These are phyloP conservation scores for Dinomys branickii DNA, from an alignment of 2,113 vertebrate species.

Conservation along the genomic window DNA sequence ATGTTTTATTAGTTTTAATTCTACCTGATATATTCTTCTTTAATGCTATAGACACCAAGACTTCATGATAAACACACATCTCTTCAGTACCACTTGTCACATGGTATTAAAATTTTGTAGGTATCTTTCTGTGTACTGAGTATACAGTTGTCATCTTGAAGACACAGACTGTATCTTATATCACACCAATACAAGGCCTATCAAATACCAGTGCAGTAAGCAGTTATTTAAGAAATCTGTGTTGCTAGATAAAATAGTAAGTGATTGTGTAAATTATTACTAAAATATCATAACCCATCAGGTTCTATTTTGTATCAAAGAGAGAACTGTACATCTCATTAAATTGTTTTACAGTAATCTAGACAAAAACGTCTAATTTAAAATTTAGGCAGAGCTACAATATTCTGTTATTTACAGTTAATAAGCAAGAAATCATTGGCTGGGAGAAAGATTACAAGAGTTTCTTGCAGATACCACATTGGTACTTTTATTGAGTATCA, in stretches of 20 bases:
- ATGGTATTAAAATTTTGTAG: neutral
- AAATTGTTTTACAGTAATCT: neutral
- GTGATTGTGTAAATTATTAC: neutral
- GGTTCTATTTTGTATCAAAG: slow-evolving; percentile 4
- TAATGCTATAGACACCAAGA: neutral
- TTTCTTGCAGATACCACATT: neutral
- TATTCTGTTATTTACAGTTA: slow-evolving; percentile 26
- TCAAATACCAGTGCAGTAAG: neutral
- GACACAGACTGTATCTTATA: neutral
- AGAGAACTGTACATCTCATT: slow-evolving; percentile 15
- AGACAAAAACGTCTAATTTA: neutral
- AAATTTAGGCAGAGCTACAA: slow-evolving; percentile 11
- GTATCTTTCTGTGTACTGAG: neutral
- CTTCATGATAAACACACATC: neutral
- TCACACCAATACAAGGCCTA: neutral
- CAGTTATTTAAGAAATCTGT: slow-evolving; percentile 6
- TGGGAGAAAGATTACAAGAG: neutral
- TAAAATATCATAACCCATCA: neutral
- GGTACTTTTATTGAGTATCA: neutral
- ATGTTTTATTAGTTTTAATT: slow-evolving; percentile 22
- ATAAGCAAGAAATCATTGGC: neutral
- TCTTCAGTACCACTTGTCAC: neutral
- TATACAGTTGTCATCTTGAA: neutral
- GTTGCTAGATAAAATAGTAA: neutral
- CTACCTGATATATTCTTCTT: neutral